A percentile compares a stretch with the other conserved stretches of the same genome.
phyloP scores from a whole-genome alignment of 2,113 vertebrate genomes.

The Microtus richardsoni region DNA sequence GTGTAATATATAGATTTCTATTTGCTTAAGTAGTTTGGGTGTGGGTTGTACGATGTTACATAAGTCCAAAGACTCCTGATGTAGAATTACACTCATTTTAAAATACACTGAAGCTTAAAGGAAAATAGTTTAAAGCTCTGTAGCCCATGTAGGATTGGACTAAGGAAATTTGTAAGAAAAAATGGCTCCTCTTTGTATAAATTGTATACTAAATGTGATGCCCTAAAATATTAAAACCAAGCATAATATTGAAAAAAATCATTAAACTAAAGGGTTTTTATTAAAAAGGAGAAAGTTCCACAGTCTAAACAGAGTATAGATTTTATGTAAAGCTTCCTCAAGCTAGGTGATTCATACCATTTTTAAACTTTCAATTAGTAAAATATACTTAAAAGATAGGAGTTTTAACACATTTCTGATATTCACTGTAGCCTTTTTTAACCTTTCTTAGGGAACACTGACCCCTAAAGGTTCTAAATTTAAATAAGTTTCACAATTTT shows the following conservation, averaged over 20 bases:
- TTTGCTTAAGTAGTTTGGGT: slow-evolving; percentile 2
- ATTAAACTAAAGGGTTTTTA: background rate
- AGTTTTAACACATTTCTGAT: slow-evolving; percentile 49
- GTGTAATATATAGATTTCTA: slow-evolving; percentile 10
- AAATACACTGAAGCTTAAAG: background rate
- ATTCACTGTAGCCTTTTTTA: slow-evolving; percentile 86
- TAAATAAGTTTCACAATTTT: slow-evolving; percentile 76
- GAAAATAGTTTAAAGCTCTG: slow-evolving; percentile 5
- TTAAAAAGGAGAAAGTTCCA: background rate
- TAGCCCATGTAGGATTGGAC: background rate
- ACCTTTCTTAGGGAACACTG: slow-evolving; percentile 91
- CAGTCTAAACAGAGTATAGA: background rate
- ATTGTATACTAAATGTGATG: slow-evolving; percentile 57
- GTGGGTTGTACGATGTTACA: slow-evolving; percentile 30
- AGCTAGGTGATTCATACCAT: slow-evolving; percentile 36
- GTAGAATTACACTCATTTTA: slow-evolving; percentile 31
- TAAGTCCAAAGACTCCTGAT: background rate
- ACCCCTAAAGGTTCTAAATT: slow-evolving; percentile 89
- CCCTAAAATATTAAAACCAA: slow-evolving; percentile 55
- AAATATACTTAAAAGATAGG: slow-evolving; percentile 70
- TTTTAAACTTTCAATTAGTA: slow-evolving; percentile 55
- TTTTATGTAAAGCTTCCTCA: slow-evolving; percentile 57
- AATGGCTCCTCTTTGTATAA: slow-evolving; percentile 10
- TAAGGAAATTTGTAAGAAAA: slow-evolving; percentile 23
- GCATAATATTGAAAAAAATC: slow-evolving; percentile 63